Evolutionary conservation across 2,888 invertebrate species (phyloP).

Genomic region (Aplocera efformata): DNA sequence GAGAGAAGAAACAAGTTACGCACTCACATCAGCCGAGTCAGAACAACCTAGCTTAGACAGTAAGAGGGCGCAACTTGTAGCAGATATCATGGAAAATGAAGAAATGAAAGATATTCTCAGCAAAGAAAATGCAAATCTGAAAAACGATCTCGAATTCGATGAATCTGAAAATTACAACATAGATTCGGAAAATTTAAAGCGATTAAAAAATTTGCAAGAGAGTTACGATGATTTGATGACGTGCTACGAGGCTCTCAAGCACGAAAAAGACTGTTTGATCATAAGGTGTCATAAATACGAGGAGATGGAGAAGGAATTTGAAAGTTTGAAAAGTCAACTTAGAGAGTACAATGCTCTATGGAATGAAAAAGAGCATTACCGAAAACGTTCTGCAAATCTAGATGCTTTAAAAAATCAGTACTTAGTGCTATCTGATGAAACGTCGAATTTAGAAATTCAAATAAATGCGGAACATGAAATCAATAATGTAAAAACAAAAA

Average conservation of each 20-base stretch:
- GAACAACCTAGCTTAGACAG: slow-evolving; percentile 42
- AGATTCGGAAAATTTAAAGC: slow-evolving; percentile 56
- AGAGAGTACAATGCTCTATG: slow-evolving; percentile 61
- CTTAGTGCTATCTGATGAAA: slow-evolving; percentile 60
- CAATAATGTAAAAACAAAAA: slow-evolving; percentile 53
- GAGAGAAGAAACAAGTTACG: slow-evolving; percentile 46
- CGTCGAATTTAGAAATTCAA: slow-evolving; percentile 59
- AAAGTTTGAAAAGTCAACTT: slow-evolving; percentile 48
- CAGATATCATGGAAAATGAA: slow-evolving; percentile 66
- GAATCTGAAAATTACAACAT: slow-evolving; percentile 46
- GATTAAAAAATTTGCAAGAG: slow-evolving; percentile 60
- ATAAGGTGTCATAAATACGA: slow-evolving; percentile 51
- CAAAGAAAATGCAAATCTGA: slow-evolving; percentile 41
- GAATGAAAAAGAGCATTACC: slow-evolving; percentile 68
- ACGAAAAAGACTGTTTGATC: slow-evolving; percentile 54
- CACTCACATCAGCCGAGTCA: slow-evolving; percentile 46
- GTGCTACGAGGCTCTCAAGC: slow-evolving; percentile 62
- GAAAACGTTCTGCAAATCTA: slow-evolving; percentile 58
- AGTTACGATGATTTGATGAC: slow-evolving; percentile 61
- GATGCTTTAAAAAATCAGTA: slow-evolving; percentile 64
- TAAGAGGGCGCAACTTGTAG: slow-evolving; percentile 65
- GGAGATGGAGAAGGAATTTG: slow-evolving; percentile 57
- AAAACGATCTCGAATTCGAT: slow-evolving; percentile 36
- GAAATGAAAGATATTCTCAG: slow-evolving; percentile 68
- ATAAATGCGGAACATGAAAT: slow-evolving; percentile 65